These are phyloP conservation scores for Paralichthys olivaceus DNA, from an alignment of 2,113 vertebrate species.

Conservation along the genomic window DNA sequence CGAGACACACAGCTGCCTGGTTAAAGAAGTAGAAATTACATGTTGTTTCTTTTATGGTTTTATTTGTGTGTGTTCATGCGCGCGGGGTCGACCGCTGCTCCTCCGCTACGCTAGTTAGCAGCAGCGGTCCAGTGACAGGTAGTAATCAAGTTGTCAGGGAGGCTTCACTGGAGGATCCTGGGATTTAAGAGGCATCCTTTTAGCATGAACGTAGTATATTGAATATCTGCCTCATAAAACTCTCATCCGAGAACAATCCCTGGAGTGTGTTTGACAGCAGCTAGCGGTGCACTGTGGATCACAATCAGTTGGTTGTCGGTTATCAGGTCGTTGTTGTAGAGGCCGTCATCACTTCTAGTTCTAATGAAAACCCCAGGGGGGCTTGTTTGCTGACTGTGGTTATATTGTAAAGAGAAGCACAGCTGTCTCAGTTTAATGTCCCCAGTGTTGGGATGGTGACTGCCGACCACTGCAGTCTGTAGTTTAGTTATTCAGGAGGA, in stretches of 20 bases:
- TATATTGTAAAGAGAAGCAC: too few relatives aligned
- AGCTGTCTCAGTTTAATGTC: neutral
- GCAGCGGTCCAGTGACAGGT: neutral
- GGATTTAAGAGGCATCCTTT: neutral
- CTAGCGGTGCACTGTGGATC: neutral
- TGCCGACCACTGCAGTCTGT: neutral
- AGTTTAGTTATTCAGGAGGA: neutral
- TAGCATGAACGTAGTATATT: neutral
- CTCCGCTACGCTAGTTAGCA: slow-evolving; percentile 41
- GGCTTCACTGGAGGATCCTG: neutral
- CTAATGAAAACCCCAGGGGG: too few relatives aligned
- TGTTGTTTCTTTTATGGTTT: neutral
- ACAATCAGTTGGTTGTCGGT: too few relatives aligned
- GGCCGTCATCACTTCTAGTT: too few relatives aligned
- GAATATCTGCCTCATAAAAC: neutral
- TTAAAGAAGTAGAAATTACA: too few relatives aligned
- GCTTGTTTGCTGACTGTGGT: too few relatives aligned
- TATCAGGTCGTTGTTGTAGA: too few relatives aligned
- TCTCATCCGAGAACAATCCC: neutral
- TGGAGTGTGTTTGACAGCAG: too few relatives aligned
- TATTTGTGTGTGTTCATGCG: neutral
- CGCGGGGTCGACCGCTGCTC: slow-evolving; percentile 24
- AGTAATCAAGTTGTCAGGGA: neutral
- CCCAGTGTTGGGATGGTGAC: neutral
- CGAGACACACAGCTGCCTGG: neutral